Conservation (phyloP, 2,797 vertebrate species). For the Acomys russatus region DNA sequence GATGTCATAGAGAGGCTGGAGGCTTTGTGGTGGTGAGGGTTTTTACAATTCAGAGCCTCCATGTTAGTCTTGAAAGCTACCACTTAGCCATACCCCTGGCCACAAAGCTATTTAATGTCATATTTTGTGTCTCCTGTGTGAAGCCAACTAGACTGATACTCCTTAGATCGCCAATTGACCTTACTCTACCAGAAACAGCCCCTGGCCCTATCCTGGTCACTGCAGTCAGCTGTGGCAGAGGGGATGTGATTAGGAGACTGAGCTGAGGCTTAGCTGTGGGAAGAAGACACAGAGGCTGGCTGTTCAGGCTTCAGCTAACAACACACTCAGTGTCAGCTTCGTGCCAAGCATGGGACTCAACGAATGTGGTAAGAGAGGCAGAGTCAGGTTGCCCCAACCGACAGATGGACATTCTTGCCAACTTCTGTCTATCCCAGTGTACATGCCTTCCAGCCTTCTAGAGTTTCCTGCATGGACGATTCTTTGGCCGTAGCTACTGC, state of each 20-base stretch:
- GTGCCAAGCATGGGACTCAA: background rate
- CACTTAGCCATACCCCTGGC: background rate
- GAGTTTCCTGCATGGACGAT: background rate
- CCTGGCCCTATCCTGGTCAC: background rate
- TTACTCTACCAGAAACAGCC: background rate
- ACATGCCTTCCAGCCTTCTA: background rate
- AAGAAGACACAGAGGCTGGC: fast-evolving
- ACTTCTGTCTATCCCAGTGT: fast-evolving
- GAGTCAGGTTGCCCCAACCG: fast-evolving
- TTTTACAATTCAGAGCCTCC: background rate
- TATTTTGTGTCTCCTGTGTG: fast-evolving
- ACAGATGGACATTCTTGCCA: background rate
- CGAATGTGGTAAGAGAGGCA: fast-evolving
- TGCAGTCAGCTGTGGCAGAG: fast-evolving
- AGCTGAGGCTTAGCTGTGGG: background rate
- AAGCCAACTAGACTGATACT: fast-evolving
- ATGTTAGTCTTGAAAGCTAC: background rate
- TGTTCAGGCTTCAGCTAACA: fast-evolving
- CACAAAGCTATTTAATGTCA: background rate
- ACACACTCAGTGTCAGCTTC: fast-evolving
- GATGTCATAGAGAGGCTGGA: background rate
- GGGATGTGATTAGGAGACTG: fast-evolving
- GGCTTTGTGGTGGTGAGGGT: background rate
- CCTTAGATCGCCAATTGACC: fast-evolving
- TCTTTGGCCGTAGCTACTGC: background rate